These are phyloP conservation scores for Toxotes lorentzi DNA, from an alignment of 2,797 vertebrate species.

Conservation along the genomic window DNA sequence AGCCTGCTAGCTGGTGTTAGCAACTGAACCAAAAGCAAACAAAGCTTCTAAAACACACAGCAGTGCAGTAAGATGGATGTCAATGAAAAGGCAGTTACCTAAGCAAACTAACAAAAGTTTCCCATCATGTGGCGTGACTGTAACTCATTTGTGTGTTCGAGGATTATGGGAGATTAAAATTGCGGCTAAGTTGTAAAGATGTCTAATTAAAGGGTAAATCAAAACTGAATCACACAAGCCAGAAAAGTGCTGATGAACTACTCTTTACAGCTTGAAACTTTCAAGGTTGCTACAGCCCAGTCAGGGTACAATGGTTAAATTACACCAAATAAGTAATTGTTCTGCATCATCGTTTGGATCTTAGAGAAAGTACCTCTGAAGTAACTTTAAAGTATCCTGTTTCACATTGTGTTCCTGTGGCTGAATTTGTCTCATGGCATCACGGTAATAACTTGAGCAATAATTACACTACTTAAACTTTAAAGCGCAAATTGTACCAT, in stretches of 20 bases:
- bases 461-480: constrained; percentile 48
- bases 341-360: constrained; percentile 17
- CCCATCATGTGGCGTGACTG: constrained; percentile 10
- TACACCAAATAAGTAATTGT: constrained; percentile 17
- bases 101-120: constrained; percentile 22
- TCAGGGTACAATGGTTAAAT: constrained; percentile 21
- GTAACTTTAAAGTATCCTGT: constrained; percentile 5
- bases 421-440: constrained; percentile 17
- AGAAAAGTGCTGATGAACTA: constrained; percentile 16
- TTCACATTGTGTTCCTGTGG: neutral
- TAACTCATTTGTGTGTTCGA: constrained; percentile 34
- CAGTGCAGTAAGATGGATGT: neutral
- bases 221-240: neutral
- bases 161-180: constrained; percentile 47
- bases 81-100: constrained; percentile 17
- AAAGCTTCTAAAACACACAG: constrained; percentile 27
- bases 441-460: constrained; percentile 12
- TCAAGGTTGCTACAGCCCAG: constrained; percentile 23
- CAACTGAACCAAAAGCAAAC: constrained; percentile 43
- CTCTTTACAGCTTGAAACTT: constrained; percentile 16
- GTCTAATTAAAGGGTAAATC: constrained; percentile 25
- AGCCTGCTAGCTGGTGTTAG: constrained; percentile 8
- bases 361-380: constrained; percentile 9
- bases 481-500: constrained; percentile 31
- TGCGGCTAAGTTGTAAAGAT: constrained; percentile 16